Evolutionary conservation across 1,140 invertebrate species (phyloP).

Genomic region (Philotrypesis tridentata): DNA sequence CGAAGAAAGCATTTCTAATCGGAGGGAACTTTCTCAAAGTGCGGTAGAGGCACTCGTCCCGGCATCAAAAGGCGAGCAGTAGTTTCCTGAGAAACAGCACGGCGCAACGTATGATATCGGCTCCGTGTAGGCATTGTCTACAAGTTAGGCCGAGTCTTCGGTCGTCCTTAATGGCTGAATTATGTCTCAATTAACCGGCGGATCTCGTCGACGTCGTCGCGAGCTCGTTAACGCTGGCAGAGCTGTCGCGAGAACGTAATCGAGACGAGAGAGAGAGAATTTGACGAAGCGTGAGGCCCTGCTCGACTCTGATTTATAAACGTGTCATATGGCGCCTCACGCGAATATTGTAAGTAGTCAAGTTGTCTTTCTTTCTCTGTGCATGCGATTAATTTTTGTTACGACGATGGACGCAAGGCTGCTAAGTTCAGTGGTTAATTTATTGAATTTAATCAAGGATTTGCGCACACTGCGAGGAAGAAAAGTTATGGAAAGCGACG

Average conservation of each 20-base stretch:
- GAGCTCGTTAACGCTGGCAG: constrained; percentile 14
- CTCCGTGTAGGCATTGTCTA: not conserved
- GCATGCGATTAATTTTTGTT: not conserved
- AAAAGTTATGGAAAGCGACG: not conserved
- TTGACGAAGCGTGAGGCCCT: not conserved
- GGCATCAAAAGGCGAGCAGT: not conserved
- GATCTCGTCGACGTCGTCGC: not conserved
- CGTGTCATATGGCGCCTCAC: not conserved
- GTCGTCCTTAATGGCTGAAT: constrained; percentile 36
- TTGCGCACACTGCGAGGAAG: not conserved
- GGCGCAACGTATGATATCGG: constrained; percentile 8
- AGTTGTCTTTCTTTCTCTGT: not conserved
- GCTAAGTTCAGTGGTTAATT: constrained; percentile 6
- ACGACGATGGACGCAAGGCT: too few species aligned
- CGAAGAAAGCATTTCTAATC: not conserved
- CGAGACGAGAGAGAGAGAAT: constrained; percentile 28
- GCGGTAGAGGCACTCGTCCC: not conserved
- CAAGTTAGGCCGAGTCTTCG: not conserved
- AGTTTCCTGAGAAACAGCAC: not conserved
- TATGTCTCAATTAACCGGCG: constrained; percentile 42
- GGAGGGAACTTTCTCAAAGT: not conserved
- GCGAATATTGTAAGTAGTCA: not conserved
- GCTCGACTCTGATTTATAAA: not conserved
- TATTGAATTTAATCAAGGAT: not conserved
- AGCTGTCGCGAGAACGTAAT: not conserved